Base-by-base conservation (phyloP, 1,140 invertebrate genomes). In the Rhizoglyphus robini region DNA sequence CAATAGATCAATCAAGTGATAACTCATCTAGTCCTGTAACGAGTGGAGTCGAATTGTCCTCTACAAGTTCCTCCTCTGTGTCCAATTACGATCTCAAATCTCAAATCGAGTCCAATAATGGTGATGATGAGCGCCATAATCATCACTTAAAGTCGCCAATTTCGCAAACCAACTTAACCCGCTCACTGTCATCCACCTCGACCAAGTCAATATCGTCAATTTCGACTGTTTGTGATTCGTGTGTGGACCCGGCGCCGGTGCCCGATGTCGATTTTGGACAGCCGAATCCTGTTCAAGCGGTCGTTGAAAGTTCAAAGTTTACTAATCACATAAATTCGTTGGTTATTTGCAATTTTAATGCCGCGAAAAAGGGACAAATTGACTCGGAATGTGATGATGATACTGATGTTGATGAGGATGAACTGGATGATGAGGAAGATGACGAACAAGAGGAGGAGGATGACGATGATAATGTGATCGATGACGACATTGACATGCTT, bases 261-360 rank as follows among this genome's bases (percentile, higher is more conserved):
- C n/a, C n/a, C n/a, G n/a, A n/a, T n/a, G n/a, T n/a, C n/a, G n/a
- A n/a, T n/a, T n/a, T n/a, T n/a, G n/a, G n/a, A n/a, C n/a, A n/a
- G n/a, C n/a, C n/a, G n/a, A n/a, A n/a, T n/a, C n/a, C n/a, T n/a
- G n/a, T n/a, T n/a, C n/a, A n/a, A n/a, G n/a, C n/a, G n/a, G n/a
- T n/a, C n/a, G n/a, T n/a, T n/a, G n/a, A n/a, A n/a, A n/a, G n/a
- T n/a, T n/a, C n/a, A n/a, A n/a, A n/a, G n/a, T n/a, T n/a, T n/a
- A n/a, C n/a, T n/a, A n/a, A n/a, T n/a, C n/a, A n/a, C n/a, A n/a
- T n/a, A n/a, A n/a, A n/a, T n/a, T n/a, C n/a, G n/a, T n/a, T n/a
- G n/a, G 51, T 54, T 20, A 54, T 54, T 8, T 54, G 51, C 23
- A 54, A 54, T 54, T 54, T 54, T 54, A 54, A 54, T 32, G 31